These are phyloP conservation scores for Microtus montanus DNA, from an alignment of 2,113 vertebrate species.

Conservation along the genomic window DNA sequence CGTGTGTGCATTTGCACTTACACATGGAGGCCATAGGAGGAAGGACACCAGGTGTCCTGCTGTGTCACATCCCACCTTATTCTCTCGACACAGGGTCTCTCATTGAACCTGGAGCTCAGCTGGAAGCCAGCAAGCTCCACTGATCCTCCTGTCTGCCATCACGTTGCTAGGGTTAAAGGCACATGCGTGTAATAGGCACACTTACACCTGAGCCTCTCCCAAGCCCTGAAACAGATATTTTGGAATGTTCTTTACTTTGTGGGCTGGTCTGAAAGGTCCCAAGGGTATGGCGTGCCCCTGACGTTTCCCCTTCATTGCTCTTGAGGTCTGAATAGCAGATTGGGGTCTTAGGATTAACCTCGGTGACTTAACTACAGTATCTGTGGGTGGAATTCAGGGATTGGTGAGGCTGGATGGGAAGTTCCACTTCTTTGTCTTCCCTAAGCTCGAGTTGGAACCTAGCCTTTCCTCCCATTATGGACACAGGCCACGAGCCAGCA, in stretches of 20 bases:
- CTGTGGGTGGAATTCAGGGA: background rate
- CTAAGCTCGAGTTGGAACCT: background rate
- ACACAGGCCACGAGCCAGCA: background rate
- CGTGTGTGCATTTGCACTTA: background rate
- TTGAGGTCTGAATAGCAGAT: fast-evolving
- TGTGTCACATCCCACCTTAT: too few species aligned
- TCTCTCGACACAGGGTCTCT: background rate
- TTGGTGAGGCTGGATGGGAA: fast-evolving
- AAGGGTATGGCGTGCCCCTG: background rate
- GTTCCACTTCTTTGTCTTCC: background rate
- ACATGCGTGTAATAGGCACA: background rate
- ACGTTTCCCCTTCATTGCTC: background rate
- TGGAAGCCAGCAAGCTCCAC: too few species aligned
- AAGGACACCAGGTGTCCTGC: background rate
- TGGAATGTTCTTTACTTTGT: background rate
- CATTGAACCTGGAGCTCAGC: background rate
- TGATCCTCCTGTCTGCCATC: background rate
- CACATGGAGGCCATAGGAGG: background rate
- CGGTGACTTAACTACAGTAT: fast-evolving
- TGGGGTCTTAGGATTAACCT: fast-evolving
- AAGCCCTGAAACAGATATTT: background rate
- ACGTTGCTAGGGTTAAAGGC: background rate
- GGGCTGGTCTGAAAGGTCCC: background rate
- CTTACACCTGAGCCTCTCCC: background rate
- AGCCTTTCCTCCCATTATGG: background rate